Conservation (phyloP, 1,140 invertebrate species). For the fruit fly (Drosophila melanogaster) region Release_6_plus_ISO1_MT NT_033777.3:13567501-13568000, state of each 20-base stretch:
- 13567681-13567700: no score
- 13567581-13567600: slow-evolving; percentile 37
- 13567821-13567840: not conserved
- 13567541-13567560: slow-evolving; percentile 52
- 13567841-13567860: not conserved
- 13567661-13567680: no score
- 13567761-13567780: not conserved
- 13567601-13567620: slow-evolving; percentile 46
- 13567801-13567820: not conserved
- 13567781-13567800: not conserved
- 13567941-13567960: not conserved
- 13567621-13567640: slow-evolving; percentile 25
- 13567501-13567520: slow-evolving; percentile 47
- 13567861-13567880: no score
- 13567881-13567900: no score
- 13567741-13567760: not conserved
- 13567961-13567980: not conserved
- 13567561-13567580: slow-evolving; percentile 55
- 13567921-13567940: not conserved
- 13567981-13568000: not conserved
- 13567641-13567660: no score
- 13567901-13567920: not conserved
- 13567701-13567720: no score
- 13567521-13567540: slow-evolving; percentile 53
- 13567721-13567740: not conserved